These are phyloP conservation scores for Hoplodrina ambigua DNA, from an alignment of 2,888 invertebrate genomes.

Conservation along the genomic window DNA sequence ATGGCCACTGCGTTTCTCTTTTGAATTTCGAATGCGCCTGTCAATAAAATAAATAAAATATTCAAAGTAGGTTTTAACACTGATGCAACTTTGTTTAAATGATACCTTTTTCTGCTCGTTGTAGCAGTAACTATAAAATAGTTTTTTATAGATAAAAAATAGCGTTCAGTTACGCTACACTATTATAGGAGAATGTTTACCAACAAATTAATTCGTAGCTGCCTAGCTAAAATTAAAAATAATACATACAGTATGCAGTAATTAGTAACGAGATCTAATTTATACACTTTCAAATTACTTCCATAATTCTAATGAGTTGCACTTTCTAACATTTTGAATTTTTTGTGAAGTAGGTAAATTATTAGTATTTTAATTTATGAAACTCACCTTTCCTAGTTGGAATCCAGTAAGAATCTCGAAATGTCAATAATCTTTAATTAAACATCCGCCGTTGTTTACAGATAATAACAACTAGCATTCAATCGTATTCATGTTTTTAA, in stretches of 20 bases:
- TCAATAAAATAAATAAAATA: neutral
- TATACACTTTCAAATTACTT: constrained; percentile 54
- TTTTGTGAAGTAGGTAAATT: constrained; percentile 8
- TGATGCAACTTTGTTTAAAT: neutral
- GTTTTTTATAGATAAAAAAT: constrained; percentile 5
- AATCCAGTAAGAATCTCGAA: constrained; percentile 69
- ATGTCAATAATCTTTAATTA: constrained; percentile 37
- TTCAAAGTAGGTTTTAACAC: too few species aligned
- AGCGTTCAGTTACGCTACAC: neutral
- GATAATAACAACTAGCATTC: constrained; percentile 59
- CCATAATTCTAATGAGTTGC: constrained; percentile 43
- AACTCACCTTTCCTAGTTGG: constrained; percentile 75
- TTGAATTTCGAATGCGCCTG: constrained; percentile 42
- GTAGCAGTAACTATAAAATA: neutral
- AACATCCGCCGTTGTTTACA: constrained; percentile 19
- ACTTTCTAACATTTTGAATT: constrained; percentile 56
- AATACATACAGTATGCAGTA: constrained; percentile 31
- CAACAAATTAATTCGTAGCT: constrained; percentile 11
- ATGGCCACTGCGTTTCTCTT: constrained; percentile 57
- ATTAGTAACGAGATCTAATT: constrained; percentile 50
- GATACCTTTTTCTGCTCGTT: neutral
- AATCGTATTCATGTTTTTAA: constrained; percentile 57
- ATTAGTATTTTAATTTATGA: constrained; percentile 22
- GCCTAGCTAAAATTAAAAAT: constrained; percentile 19
- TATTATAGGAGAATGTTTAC: constrained; percentile 16